These are phyloP conservation scores for Cyrtodaria siliqua DNA, from an alignment of 2,888 invertebrate species.

Conservation along the genomic window DNA sequence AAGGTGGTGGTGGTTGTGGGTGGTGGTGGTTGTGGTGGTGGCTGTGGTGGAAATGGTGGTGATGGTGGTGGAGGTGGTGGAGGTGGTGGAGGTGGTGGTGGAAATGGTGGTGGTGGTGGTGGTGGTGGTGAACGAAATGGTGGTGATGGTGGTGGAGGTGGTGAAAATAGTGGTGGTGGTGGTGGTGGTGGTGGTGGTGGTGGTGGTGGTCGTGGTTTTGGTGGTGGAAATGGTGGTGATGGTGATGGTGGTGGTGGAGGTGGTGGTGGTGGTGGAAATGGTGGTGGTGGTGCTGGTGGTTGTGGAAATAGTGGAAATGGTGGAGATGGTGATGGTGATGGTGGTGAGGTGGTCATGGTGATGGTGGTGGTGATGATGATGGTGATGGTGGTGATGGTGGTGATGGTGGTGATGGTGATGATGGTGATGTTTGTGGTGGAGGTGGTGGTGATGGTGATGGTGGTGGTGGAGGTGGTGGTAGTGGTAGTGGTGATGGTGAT, in stretches of 20 bases:
- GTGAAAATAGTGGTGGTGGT: background rate
- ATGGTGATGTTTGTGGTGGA: too few species aligned
- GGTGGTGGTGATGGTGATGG: too few species aligned
- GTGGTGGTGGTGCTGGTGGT: background rate
- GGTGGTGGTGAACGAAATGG: background rate
- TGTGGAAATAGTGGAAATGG: background rate
- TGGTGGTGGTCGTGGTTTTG: background rate
- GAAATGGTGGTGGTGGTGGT: background rate
- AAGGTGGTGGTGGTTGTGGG: background rate
- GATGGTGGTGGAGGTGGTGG: background rate
- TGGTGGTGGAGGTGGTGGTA: too few species aligned
- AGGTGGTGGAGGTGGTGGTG: background rate
- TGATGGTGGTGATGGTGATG: too few species aligned
- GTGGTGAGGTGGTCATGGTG: background rate
- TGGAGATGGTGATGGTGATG: background rate
- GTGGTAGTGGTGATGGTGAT: too few species aligned
- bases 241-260: background rate
- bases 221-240: background rate
- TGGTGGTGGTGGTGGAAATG: background rate
- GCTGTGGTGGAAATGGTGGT: background rate
- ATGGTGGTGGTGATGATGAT: constrained; percentile 1
- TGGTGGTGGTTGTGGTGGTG: background rate
- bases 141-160: background rate
- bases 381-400: constrained; percentile 2
- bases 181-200: background rate